Evolutionary conservation across 2,113 vertebrate species (phyloP), one percentile per base, ranked within the genome.

Genomic region (Egretta garzetta): DNA sequence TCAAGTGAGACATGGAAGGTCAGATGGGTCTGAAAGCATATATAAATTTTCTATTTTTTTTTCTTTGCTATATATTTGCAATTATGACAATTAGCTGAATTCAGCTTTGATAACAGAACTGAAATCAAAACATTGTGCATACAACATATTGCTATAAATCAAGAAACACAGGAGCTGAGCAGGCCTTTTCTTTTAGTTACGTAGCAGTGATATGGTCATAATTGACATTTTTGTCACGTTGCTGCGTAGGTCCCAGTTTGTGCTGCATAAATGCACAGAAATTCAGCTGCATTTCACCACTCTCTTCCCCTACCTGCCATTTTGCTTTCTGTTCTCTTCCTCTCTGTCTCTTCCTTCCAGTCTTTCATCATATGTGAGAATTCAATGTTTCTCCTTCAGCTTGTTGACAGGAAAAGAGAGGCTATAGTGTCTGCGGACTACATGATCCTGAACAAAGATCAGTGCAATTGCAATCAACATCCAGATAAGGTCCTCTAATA

Each of bases 141-240:
- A 39, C 22, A 71, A 26, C 68, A 53, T 45, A 71, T 24, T 75
- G 52, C 24, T 41, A n/a, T 56, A 60, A 32, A 86, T 53, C 17
- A 77, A 71, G 41, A 70, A 77, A 45, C 12, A 58, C 3, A 37
- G n/a, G 35, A 91, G 83, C 20, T 43, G 52, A 89, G 28, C 11
- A 74, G 41, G 75, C 30, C 60, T 84, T 58, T 93, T 35, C 53
- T 86, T 90, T 84, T 28, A 67, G 59, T 59, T 75, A 86, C 4
- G 1, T 24, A 80, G 79, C 88, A 87, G 53, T 49, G 75, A 43
- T 63, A 63, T 32, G 47, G 76, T 75, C 64, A 72, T 91, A 89
- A 96, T 92, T 95, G 83, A 94, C 27, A 96, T 94, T 97, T 97
- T 81, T 92, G 88, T 97, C 95, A 97, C 64, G 39, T 94, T 91